A percentile compares a stretch with the other conserved stretches of the same genome.
These are phyloP conservation scores for Cylas formicarius DNA, from an alignment of 1,140 invertebrate species.

Conservation along the genomic window DNA sequence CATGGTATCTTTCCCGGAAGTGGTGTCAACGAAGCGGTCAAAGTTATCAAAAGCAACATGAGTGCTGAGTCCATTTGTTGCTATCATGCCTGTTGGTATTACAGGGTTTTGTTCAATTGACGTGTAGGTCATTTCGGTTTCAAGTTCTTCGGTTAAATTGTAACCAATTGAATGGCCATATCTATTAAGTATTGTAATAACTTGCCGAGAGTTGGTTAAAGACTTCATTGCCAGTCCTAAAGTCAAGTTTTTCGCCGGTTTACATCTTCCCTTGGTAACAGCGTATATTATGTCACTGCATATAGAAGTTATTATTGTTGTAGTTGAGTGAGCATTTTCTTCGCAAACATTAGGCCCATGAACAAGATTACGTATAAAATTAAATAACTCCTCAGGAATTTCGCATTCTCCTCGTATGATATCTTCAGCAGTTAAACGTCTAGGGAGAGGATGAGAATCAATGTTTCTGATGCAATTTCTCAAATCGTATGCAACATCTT, in stretches of 20 bases:
- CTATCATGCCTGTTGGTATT: slow-evolving; percentile 26
- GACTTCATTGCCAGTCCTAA: slow-evolving; percentile 37
- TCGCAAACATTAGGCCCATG: no score
- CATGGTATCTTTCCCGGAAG: slow-evolving; percentile 41
- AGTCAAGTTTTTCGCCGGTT: slow-evolving; percentile 32
- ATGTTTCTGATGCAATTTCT: no score
- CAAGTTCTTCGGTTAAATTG: slow-evolving; percentile 36
- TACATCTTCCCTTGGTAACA: slow-evolving; percentile 28
- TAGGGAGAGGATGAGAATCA: slow-evolving; percentile 1
- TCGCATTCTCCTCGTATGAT: no score
- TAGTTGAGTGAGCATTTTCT: slow-evolving; percentile 3
- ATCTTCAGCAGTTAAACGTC: no score
- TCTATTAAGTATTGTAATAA: slow-evolving; percentile 36
- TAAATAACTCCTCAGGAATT: no score
- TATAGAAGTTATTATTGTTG: slow-evolving; percentile 31
- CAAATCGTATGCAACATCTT: slow-evolving; percentile 2
- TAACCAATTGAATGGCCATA: slow-evolving; percentile 38
- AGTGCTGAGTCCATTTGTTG: slow-evolving; percentile 26
- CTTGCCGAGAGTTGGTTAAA: slow-evolving; percentile 34
- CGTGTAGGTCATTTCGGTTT: slow-evolving; percentile 33
- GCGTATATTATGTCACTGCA: slow-evolving; percentile 36
- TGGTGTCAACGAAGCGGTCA: slow-evolving; percentile 43
- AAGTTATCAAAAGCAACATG: slow-evolving; percentile 44
- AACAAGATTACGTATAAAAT: no score
- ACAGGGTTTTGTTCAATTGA: slow-evolving; percentile 13